Evolutionary conservation across 2,888 invertebrate species (phyloP).

Genomic region (Tipula vernalis): DNA sequence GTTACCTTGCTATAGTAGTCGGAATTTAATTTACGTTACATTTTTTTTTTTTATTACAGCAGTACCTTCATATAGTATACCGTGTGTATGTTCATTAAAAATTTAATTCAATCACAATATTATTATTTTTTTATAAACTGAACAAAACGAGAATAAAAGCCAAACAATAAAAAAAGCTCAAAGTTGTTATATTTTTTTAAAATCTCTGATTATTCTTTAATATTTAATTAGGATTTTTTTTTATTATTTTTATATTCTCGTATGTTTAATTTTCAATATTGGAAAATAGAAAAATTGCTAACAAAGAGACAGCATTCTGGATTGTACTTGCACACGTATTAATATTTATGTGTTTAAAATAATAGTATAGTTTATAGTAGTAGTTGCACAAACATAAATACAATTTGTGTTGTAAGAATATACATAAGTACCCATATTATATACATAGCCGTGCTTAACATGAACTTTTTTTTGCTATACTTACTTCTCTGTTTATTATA

Average conservation of each 20-base stretch:
- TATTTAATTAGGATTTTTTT: background rate
- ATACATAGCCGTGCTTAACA: background rate
- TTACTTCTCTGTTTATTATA: background rate
- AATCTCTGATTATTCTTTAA: background rate
- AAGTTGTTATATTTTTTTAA: background rate
- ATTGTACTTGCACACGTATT: background rate
- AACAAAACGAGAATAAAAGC: background rate
- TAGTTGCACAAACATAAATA: background rate
- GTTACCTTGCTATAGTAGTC: background rate
- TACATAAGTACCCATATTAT: background rate
- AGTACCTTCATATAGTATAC: background rate
- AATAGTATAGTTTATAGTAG: background rate
- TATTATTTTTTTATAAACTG: background rate
- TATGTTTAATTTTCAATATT: background rate
- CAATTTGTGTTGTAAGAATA: background rate
- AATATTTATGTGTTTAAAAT: background rate
- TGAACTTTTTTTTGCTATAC: background rate
- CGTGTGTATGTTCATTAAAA: background rate
- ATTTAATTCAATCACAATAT: background rate
- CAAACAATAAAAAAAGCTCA: background rate
- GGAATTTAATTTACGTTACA: background rate
- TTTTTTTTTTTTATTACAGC: too few species aligned
- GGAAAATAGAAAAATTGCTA: background rate
- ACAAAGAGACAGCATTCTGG: background rate
- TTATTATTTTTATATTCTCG: background rate